Evolutionary conservation across 2,797 vertebrate genomes (phyloP).

Genomic region (Synanceia verrucosa): DNA sequence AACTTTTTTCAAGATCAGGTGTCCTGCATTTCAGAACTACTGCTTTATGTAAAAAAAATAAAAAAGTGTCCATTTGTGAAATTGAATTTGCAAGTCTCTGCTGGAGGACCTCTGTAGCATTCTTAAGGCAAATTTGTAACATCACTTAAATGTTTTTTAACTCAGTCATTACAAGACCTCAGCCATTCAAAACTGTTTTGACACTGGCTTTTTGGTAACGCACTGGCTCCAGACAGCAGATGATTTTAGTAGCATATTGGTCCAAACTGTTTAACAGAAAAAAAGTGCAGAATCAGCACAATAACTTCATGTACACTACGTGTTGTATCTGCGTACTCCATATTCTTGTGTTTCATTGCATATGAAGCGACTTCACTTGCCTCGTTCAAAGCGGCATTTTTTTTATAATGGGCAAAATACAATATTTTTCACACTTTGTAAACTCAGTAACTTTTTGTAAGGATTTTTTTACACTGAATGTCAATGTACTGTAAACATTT

Average conservation of each 20-base stretch:
- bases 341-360: constrained; percentile 67
- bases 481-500: constrained; percentile 59
- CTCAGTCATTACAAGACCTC: constrained; percentile 30
- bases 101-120: constrained; percentile 59
- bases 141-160: constrained; percentile 27
- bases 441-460: constrained; percentile 88
- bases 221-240: constrained; percentile 26
- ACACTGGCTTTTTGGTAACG: constrained; percentile 37
- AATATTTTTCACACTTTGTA: constrained; percentile 94
- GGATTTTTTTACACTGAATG: constrained; percentile 77
- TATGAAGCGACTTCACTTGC: constrained; percentile 86
- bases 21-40: constrained; percentile 38
- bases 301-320: constrained; percentile 25
- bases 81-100: constrained; percentile 7
- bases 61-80: constrained; percentile 28
- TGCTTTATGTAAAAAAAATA: constrained; percentile 24
- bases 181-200: constrained; percentile 38
- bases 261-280: constrained; percentile 29
- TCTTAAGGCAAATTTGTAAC: constrained; percentile 35
- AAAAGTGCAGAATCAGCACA: constrained; percentile 26
- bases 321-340: constrained; percentile 36
- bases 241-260: constrained; percentile 59
- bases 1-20: constrained; percentile 29
- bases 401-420: constrained; percentile 82
- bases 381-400: constrained; percentile 94